Conservation (phyloP, 2,113 vertebrate species). For the Bubo bubo region DNA sequence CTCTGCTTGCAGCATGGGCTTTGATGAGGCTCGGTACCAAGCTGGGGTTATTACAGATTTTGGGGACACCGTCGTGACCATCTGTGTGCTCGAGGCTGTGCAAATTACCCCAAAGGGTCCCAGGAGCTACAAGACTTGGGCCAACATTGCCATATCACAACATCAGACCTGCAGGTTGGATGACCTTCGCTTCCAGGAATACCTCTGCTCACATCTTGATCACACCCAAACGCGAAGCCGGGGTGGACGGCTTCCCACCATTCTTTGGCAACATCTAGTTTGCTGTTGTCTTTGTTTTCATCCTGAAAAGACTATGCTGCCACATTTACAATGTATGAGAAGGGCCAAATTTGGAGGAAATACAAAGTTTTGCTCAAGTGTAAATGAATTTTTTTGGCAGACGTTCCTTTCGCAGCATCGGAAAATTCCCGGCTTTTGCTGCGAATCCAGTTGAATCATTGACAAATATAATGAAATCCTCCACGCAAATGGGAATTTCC, state of each 20-base stretch:
- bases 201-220: background rate
- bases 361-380: background rate
- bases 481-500: background rate
- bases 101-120: background rate
- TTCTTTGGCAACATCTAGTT: background rate
- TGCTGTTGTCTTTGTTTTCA: background rate
- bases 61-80: accelerated
- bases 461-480: background rate
- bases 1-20: background rate
- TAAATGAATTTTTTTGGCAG: constrained; percentile 11
- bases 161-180: background rate
- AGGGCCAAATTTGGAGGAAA: background rate
- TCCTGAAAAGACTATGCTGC: background rate
- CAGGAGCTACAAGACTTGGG: background rate
- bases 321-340: background rate
- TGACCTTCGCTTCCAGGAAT: background rate
- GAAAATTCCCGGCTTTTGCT: background rate
- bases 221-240: accelerated
- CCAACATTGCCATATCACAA: too few species aligned
- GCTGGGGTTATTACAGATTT: background rate
- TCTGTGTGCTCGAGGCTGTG: accelerated
- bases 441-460: background rate
- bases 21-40: background rate
- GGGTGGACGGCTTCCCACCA: accelerated
- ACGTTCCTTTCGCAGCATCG: accelerated